Evolutionary conservation across 2,113 vertebrate species (phyloP), one percentile per base, ranked within the genome.

Genomic region (Anhinga anhinga): DNA sequence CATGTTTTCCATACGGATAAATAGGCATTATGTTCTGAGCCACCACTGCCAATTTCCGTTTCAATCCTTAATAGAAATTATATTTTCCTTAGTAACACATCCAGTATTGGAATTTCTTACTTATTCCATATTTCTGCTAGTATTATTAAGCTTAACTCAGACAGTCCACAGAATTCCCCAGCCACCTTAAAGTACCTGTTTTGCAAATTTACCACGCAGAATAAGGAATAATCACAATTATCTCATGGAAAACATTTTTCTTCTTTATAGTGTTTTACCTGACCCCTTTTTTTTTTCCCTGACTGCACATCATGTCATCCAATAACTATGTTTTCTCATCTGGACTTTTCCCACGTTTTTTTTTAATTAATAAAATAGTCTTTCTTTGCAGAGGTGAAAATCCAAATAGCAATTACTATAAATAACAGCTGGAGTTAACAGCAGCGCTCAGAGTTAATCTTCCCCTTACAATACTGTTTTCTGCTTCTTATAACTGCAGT

Each of bases 1-100:
- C 95, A 96, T 95, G 94, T 94, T 97, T 67, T 30, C 34, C 79
- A 45, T 82, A 95, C 88, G 96, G 96, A 97, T 97, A 97, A 94
- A 71, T 66, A 94, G 66, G 93, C 95, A 95, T 95, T 96, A 89
- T 91, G 89, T 94, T 97, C 93, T 97, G 94, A 98, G 94, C 93
- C 65, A 96, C 42, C 23, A 58, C 17, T 88, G 40, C 90, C 88
- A 77, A 82, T 86, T 96, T 95, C 94, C 76, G 66, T 93, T 73
- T 77, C 63, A 45, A 19, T 38, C 86, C 77, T 91, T 77, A 50
- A 61, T 9, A 93, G 90, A 94, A 96, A 86, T 88, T 45, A 30
- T 83, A 85, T 94, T 95, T 22, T 84, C 84, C 93, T 88, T 69
- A 84, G 89, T 76, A 94, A 96, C 63, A 49, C 70, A 70, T 58